Base-by-base conservation (phyloP, 1,140 invertebrate genomes). In the Battus philenor region DNA sequence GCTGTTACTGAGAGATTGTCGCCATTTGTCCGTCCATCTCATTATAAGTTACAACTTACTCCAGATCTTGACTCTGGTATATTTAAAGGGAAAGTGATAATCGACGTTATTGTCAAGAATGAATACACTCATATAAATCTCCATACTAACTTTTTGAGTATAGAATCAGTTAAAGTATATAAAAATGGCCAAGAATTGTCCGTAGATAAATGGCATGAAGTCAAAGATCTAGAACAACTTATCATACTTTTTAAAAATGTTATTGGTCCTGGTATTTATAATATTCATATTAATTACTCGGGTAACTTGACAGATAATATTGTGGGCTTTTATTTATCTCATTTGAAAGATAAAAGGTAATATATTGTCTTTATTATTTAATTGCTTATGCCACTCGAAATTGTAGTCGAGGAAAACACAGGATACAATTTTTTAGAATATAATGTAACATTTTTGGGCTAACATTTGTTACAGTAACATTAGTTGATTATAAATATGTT, bases 1-100 rank as follows among this genome's bases (percentile, higher is more conserved):
- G 66, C 59, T 30, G 38, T 62, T 8, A 58, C 62, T 22, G 67
- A 78, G 38, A 67, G 72, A 53, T 53, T 98, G 27, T 90, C 94
- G 0, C 70, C 74, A 4, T 83, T 90, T 43, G 87, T 95, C 0
- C 78, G 86, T 7, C 95, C 96, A 0, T 47, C 88, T 0, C 90
- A 92, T 55, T 97, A 98, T 68, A 90, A 93, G 41, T 68, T 98
- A 0, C 87, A 87, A 4, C 77, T 97, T 17, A 84, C 91, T 50
- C 95, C 95, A 0, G 88, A 95, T 71, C 73, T 97, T 18, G 75
- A 87, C 12, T 84, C 82, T 5, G 93, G 91, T 5, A 89, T 86
- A 7, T 96, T 94, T 68, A 68, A 81, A 43, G 95, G 95, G 1
- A 86, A 79, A 17, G 93, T 95, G 0, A 89, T 87, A 34, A 95